These are phyloP conservation scores for Acrobasis suavella DNA, from an alignment of 2,888 invertebrate genomes.

Conservation along the genomic window DNA sequence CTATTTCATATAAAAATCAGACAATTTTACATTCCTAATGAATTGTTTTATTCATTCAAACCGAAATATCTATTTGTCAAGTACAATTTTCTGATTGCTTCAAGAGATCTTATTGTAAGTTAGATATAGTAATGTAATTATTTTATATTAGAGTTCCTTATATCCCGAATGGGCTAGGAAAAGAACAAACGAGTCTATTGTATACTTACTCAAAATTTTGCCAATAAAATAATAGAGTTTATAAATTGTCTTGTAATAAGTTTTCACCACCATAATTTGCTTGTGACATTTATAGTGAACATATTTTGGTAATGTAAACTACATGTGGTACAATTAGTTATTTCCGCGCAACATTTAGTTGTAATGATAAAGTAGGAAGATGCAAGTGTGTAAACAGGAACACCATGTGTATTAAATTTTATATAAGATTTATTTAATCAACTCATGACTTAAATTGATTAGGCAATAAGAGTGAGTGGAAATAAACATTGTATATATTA, in stretches of 20 bases:
- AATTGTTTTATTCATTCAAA: conserved; percentile 41
- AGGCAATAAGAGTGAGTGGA: conserved; percentile 75
- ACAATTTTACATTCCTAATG: conserved; percentile 56
- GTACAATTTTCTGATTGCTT: conserved; percentile 72
- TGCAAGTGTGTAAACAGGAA: conserved; percentile 61
- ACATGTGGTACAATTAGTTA: conserved; percentile 68
- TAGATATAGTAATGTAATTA: conserved; percentile 59
- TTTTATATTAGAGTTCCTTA: conserved; percentile 48
- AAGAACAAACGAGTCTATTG: conserved; percentile 59
- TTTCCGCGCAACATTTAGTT: conserved; percentile 55
- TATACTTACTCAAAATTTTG: conserved; percentile 48
- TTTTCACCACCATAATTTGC: conserved; percentile 29
- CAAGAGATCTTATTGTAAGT: conserved; percentile 64
- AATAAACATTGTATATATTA: conserved; percentile 79
- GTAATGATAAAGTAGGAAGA: conserved; percentile 58
- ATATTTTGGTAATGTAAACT: conserved; percentile 40
- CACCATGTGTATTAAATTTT: conserved; percentile 68
- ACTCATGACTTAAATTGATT: conserved; percentile 77
- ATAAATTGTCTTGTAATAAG: conserved; percentile 25
- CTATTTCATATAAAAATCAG: conserved; percentile 32
- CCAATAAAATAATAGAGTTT: conserved; percentile 50
- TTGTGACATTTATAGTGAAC: conserved; percentile 30
- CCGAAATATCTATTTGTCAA: conserved; percentile 52
- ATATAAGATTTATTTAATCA: conserved; percentile 77
- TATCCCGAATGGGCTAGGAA: conserved; percentile 39